phyloP scores from a whole-genome alignment of 2,888 invertebrate species.

The Cataglyphis albicans region DNA sequence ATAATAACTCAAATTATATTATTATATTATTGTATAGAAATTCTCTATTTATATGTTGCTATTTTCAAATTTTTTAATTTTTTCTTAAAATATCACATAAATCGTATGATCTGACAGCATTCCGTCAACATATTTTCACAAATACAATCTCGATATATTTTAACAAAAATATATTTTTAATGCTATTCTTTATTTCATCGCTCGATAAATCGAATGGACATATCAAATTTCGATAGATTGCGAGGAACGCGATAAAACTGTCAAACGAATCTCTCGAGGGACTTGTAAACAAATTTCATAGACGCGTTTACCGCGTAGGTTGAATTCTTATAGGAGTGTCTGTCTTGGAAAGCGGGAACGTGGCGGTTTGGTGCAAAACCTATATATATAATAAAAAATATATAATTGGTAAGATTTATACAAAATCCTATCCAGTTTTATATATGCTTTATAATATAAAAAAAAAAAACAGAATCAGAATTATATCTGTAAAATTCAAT shows the following conservation, averaged over 20 bases:
- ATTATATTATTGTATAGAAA: neutral
- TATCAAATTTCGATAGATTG: slow-evolving; percentile 21
- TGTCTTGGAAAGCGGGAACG: slow-evolving; percentile 20
- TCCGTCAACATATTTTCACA: neutral
- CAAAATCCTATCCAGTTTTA: neutral
- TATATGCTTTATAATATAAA: neutral
- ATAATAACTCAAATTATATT: neutral
- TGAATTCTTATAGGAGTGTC: slow-evolving; percentile 23
- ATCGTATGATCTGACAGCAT: neutral
- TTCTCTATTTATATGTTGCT: neutral
- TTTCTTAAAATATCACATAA: neutral
- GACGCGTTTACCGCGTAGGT: slow-evolving; percentile 23
- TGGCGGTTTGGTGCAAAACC: slow-evolving; percentile 11
- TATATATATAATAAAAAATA: slow-evolving; percentile 6
- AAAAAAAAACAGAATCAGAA: neutral
- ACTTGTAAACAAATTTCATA: slow-evolving; percentile 38
- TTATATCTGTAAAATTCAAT: neutral
- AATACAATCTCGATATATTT: neutral
- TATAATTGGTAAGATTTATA: slow-evolving; percentile 4
- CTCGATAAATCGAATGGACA: slow-evolving; percentile 16
- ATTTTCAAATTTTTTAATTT: neutral
- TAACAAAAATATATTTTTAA: neutral
- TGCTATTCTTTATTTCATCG: neutral
- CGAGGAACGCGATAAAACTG: slow-evolving; percentile 4
- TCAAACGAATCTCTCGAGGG: neutral